Percentiles rank a stretch among this genome's conserved stretches.
These are phyloP conservation scores for Pachycephala philippinensis DNA, from an alignment of 2,113 vertebrate genomes.

Conservation along the genomic window DNA sequence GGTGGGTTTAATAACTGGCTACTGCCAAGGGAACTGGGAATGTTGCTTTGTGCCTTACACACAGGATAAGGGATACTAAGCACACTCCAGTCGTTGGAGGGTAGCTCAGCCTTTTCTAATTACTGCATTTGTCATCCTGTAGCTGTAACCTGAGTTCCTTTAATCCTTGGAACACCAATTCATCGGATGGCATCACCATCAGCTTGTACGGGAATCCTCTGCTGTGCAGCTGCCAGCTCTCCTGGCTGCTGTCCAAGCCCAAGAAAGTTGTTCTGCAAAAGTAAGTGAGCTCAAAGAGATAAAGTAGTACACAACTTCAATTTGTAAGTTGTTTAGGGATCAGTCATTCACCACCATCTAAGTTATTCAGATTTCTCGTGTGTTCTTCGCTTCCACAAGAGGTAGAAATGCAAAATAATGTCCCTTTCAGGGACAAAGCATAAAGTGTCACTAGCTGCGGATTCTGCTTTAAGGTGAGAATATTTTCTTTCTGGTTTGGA, in stretches of 20 bases:
- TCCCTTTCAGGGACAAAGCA: not conserved
- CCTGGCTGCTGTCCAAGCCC: conserved; percentile 64
- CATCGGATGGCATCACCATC: conserved; percentile 38
- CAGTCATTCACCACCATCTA: not conserved
- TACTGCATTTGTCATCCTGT: not conserved
- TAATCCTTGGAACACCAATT: conserved; percentile 59
- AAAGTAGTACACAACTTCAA: not conserved
- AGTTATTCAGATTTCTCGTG: not conserved
- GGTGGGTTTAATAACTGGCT: not conserved
- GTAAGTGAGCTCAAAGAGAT: conserved; percentile 50
- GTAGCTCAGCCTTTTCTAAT: not conserved
- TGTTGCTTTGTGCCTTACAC: not conserved
- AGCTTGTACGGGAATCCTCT: conserved; percentile 72
- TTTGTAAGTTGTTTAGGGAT: not conserved
- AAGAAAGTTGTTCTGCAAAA: conserved; percentile 52
- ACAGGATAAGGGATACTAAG: not conserved
- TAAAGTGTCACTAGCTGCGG: not conserved
- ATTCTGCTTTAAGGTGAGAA: not conserved
- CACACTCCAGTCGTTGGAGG: not conserved
- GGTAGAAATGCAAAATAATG: not conserved
- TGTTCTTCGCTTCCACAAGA: not conserved
- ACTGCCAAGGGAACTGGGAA: not conserved
- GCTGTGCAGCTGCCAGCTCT: conserved; percentile 68
- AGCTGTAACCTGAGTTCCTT: conserved; percentile 78
- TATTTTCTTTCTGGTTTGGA: not conserved